These are phyloP conservation scores for Ceraclea dissimilis DNA, from an alignment of 2,888 invertebrate genomes.

Conservation along the genomic window DNA sequence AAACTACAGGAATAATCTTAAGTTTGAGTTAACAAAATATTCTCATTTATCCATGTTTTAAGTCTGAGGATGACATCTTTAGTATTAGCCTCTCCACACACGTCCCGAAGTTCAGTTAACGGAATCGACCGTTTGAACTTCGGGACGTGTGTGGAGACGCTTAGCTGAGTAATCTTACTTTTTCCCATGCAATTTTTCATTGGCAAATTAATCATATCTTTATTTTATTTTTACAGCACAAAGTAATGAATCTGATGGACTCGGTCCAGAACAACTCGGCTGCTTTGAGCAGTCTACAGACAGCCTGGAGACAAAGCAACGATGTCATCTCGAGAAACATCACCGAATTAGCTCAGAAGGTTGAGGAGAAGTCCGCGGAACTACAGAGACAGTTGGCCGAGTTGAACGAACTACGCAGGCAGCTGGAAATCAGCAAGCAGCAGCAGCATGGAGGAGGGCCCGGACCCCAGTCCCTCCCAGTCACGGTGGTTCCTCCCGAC, in stretches of 20 bases:
- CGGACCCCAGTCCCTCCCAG: background rate
- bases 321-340: slow-evolving; percentile 22
- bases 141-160: no score
- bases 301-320: slow-evolving; percentile 24
- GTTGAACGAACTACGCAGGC: slow-evolving; percentile 16
- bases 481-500: no score
- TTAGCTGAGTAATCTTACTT: no score
- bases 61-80: no score
- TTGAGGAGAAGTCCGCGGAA: slow-evolving; percentile 23
- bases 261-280: slow-evolving; percentile 25
- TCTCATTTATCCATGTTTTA: no score
- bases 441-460: background rate
- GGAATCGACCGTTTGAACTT: no score
- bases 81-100: no score
- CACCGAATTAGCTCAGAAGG: slow-evolving; percentile 20
- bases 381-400: slow-evolving; percentile 19
- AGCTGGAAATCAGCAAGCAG: slow-evolving; percentile 4
- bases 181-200: no score
- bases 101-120: no score
- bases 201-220: no score
- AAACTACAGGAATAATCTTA: no score
- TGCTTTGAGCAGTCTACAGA: slow-evolving; percentile 24
- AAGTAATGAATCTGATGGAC: slow-evolving; percentile 21
- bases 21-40: no score
- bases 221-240: slow-evolving; percentile 8